These are phyloP conservation scores for Aleiodes testaceus DNA, from an alignment of 2,888 invertebrate genomes.

Conservation along the genomic window DNA sequence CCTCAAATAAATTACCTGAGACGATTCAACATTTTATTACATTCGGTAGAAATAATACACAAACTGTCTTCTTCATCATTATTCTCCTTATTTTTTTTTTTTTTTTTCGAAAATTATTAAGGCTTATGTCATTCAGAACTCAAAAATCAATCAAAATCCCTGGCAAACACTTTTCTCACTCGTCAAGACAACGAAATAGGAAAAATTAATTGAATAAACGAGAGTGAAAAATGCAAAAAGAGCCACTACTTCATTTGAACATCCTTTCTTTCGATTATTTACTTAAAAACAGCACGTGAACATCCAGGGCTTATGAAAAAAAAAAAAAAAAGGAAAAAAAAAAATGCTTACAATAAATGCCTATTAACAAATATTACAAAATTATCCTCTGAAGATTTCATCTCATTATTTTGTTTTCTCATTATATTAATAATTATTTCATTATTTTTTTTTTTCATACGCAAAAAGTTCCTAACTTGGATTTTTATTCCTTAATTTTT, in stretches of 20 bases:
- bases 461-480: not conserved
- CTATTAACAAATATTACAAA: conserved; percentile 64
- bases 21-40: conserved; percentile 69
- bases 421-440: not conserved
- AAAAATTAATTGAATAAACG: not conserved
- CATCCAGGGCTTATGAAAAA: conserved; percentile 42
- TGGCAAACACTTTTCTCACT: conserved; percentile 29
- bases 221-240: not conserved
- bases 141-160: conserved; percentile 31
- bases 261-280: too few relatives aligned
- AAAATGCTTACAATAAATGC: conserved; percentile 68
- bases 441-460: conserved; percentile 21
- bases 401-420: conserved; percentile 36
- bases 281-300: conserved; percentile 45
- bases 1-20: conserved; percentile 35
- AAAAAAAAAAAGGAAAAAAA: conserved; percentile 45
- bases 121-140: conserved; percentile 37
- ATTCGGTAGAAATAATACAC: conserved; percentile 72
- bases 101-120: conserved; percentile 47
- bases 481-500: conserved; percentile 29
- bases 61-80: conserved; percentile 56
- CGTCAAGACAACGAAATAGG: conserved; percentile 25
- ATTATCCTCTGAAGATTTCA: conserved; percentile 11
- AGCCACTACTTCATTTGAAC: not conserved
- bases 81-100: conserved; percentile 56